Evolutionary conservation across 2,113 vertebrate genomes (phyloP).

Genomic region (Perognathus longimembris): DNA sequence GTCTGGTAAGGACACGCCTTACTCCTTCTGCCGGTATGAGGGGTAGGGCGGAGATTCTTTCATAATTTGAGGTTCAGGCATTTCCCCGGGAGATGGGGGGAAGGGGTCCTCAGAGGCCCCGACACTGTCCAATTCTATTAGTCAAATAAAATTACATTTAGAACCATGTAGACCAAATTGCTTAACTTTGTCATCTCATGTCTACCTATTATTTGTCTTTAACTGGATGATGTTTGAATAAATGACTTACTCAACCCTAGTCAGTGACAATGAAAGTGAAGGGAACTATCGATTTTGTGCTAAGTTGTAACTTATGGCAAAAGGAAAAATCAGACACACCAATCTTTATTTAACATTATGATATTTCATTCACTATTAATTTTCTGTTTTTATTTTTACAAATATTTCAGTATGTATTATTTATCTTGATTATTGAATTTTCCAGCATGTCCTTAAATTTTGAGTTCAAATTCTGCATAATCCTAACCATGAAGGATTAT

Average conservation of each 20-base stretch:
- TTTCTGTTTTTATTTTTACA: conserved; percentile 38
- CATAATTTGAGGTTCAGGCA: no score
- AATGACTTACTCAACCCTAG: neutral
- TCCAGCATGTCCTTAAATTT: neutral
- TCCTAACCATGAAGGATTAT: neutral
- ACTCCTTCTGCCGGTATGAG: no score
- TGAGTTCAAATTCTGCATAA: neutral
- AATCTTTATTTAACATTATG: neutral
- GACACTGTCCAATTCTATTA: neutral
- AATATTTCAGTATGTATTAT: neutral
- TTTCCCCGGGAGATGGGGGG: no score
- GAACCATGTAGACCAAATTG: neutral
- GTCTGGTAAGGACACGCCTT: no score
- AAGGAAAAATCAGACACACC: neutral
- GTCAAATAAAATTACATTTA: neutral
- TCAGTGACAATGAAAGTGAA: neutral
- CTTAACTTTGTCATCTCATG: neutral
- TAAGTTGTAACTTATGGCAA: neutral
- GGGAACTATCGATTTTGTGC: neutral
- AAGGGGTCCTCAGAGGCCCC: no score
- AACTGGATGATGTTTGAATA: neutral
- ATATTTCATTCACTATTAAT: neutral
- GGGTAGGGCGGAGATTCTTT: no score
- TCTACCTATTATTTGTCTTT: neutral
- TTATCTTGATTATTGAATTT: neutral